A percentile compares a stretch with the other conserved stretches of the same genome.
Conservation (phyloP, 2,888 invertebrate genomes). For the Eupithecia pulchellata region DNA sequence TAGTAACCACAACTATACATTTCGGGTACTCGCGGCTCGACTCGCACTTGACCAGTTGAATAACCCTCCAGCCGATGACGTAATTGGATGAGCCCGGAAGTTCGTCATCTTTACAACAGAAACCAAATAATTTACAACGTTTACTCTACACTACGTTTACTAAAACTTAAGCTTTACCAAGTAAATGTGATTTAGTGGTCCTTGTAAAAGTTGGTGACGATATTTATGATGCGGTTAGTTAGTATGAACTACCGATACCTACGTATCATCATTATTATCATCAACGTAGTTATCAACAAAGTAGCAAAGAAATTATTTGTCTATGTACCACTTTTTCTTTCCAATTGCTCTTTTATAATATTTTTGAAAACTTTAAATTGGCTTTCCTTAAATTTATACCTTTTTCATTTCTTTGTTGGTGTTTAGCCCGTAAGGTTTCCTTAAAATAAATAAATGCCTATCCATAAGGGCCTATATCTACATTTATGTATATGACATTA, state of each 20-base stretch:
- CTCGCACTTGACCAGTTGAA: slow-evolving; percentile 36
- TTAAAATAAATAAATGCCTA: no score
- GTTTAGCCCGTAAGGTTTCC: no score
- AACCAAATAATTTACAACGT: slow-evolving; percentile 21
- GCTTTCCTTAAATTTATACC: no score
- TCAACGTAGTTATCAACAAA: no score
- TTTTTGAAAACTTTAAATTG: no score
- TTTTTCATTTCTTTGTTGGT: no score
- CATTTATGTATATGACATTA: no score
- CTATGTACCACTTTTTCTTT: no score
- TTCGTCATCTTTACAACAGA: slow-evolving; percentile 22
- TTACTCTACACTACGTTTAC: no score
- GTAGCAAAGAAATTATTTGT: no score
- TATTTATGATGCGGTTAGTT: not conserved
- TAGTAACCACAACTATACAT: not conserved
- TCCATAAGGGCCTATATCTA: no score
- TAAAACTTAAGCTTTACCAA: not conserved
- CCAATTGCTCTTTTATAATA: no score
- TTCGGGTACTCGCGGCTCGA: slow-evolving; percentile 11
- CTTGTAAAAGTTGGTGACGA: not conserved
- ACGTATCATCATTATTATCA: not conserved
- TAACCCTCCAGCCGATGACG: slow-evolving; percentile 35
- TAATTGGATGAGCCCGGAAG: slow-evolving; percentile 33
- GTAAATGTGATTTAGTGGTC: not conserved
- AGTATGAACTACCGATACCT: not conserved